Conservation (phyloP, 2,888 invertebrate genomes). For the Eustalomyia histrio region DNA sequence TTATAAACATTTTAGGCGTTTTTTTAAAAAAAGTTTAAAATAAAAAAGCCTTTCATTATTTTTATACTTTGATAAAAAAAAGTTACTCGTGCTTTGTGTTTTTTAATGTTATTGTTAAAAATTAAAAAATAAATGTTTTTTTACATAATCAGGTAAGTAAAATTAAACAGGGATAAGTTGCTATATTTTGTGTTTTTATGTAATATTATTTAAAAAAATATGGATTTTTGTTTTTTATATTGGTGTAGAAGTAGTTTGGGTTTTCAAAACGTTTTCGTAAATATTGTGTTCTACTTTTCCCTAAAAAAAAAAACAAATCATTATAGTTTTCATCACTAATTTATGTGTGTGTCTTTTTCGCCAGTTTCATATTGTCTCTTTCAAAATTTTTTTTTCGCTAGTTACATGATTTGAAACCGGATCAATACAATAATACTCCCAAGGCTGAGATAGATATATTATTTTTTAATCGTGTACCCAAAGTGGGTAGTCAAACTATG, state of each 20-base stretch:
- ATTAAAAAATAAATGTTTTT: not conserved
- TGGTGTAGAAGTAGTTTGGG: slow-evolving; percentile 11
- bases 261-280: slow-evolving; percentile 23
- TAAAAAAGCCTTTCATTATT: not conserved
- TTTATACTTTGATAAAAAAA: not conserved
- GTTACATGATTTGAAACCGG: slow-evolving; percentile 63
- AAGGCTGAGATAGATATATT: slow-evolving; percentile 83
- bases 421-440: slow-evolving; percentile 73
- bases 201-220: not conserved
- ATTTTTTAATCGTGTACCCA: slow-evolving; percentile 94
- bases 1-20: no score
- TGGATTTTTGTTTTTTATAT: not conserved
- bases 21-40: no score
- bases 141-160: slow-evolving; percentile 17
- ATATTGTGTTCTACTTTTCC: not conserved
- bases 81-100: not conserved
- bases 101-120: slow-evolving; percentile 8
- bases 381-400: slow-evolving; percentile 20
- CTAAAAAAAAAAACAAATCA: not conserved
- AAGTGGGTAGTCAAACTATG: slow-evolving; percentile 93
- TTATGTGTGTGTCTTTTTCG: no score
- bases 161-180: not conserved
- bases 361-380: not conserved
- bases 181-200: not conserved
- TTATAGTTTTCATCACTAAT: not conserved